Evolutionary conservation across 2,888 invertebrate species (phyloP), one percentile per base, ranked within the genome.

Genomic region (Syrista parreyssii): DNA sequence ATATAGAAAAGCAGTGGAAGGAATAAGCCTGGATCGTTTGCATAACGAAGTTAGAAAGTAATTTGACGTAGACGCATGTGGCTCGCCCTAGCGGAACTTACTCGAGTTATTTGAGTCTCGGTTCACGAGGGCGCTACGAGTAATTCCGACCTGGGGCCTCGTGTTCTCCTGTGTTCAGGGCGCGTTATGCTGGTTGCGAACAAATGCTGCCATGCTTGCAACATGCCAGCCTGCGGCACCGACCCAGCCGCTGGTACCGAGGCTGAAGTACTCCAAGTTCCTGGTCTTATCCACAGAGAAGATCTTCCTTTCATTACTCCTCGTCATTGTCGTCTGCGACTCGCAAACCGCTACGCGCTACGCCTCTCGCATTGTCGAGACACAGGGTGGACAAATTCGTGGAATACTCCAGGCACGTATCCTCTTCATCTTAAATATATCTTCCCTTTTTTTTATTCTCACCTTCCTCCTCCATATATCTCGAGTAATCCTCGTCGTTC

Each of bases 341-440:
- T 79, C 87, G n/a, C 86, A 84, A 77, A 76, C 93, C 83, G 94
- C 94, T 79, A 95, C 95, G 82, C 94, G 95, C 78, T 96, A 95
- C 93, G 95, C 95, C 91, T 96, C 96, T 84, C 94, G 96, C 89
- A 96, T 96, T 87, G 95, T 97, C 87, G 95, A 96, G 92, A 97
- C 96, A 69, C 95, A 95, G 79, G 88, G 88, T 79, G 91, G 91
- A 80, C 91, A 90, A 81, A 89, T 91, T 79, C 89, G 89, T 34
- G 91, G 91, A 76, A 90, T 91, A 82, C 83, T 91, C 77, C 91
- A 90, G 91, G 92, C 90, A 82, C 33, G 74, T 35, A 30, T 74
- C 23, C 74, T 74, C 74, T 74, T 74, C 35, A 3, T 71, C 71
- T 71, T 33, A 12, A 71, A 71, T 31, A 71, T 71, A 1, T 31